Percentiles rank a stretch among this genome's conserved stretches.
These are phyloP conservation scores for Proteles cristata DNA, from an alignment of 2,113 vertebrate species.

Conservation along the genomic window DNA sequence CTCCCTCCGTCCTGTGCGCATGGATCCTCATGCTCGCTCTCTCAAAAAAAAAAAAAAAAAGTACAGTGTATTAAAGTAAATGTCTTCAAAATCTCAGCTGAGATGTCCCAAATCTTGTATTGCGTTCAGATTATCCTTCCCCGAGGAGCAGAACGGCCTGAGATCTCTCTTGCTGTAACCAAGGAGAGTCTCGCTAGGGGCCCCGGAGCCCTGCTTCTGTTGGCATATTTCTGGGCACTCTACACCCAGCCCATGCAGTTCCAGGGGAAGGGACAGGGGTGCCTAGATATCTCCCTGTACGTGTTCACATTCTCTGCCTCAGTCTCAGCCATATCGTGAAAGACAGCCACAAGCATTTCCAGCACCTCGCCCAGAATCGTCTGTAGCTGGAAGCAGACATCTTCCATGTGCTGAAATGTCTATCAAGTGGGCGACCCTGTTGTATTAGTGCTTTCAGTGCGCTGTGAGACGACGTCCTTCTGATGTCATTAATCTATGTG, in stretches of 20 bases:
- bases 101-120: background rate
- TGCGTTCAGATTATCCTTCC: background rate
- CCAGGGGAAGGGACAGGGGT: background rate
- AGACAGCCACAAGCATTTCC: background rate
- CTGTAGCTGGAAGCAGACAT: background rate
- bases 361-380: background rate
- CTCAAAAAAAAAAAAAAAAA: background rate
- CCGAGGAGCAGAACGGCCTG: background rate
- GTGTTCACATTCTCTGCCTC: background rate
- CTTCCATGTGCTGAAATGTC: background rate
- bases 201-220: fast-evolving
- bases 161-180: background rate
- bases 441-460: background rate
- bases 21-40: no score
- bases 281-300: background rate
- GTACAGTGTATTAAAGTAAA: background rate
- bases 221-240: background rate
- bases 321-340: background rate
- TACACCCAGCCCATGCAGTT: fast-evolving
- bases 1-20: no score
- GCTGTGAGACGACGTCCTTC: background rate
- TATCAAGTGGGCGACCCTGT: background rate
- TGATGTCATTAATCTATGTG: background rate
- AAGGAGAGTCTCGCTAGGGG: fast-evolving
- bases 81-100: background rate